Base-by-base conservation (phyloP, 2,888 invertebrate genomes). In the Xanthorhoe spadicearia region DNA sequence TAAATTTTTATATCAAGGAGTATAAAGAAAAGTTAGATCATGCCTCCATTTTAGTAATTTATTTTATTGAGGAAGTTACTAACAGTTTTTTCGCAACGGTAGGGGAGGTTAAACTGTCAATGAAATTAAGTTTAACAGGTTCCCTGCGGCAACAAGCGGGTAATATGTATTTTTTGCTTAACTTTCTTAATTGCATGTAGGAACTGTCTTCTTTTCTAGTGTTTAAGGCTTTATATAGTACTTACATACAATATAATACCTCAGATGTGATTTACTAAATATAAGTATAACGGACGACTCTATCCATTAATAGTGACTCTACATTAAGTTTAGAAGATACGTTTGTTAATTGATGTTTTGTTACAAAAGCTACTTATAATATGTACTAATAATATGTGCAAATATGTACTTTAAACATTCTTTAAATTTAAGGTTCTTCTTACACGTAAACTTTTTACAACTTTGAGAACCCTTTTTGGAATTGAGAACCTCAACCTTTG, bases 101-200 rank as follows among this genome's bases (percentile, higher is more conserved):
- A 43, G 15, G 51, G 51, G 17, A 59, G 59, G 38, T 59, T 23
- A 51, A 59, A 59, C 38, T 23, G 59, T 13, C 17, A 19, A 32
- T 32, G 32, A 32, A 32, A 32, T 32, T 32, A 32, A 32, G 32
- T 32, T 32, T 32, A 32, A 32, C 8, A 7, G 32, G 32, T 32
- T 32, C 51, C 51, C 43, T 38, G 38, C 19, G 59, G 59, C 43
- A 6, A 17, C 48, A 10, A 0, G 4, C 15, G 59, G 13, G 18
- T 43, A 19, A 43, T 18, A 32, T 15, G 38, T 23, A 43, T 43
- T 52, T 43, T 48, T 8, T 17, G 17, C 15, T 6, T 17, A 6
- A 15, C 15, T 17, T 48, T 48, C 48, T 1, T 8, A 17, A 17
- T 17, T 48, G 48, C 4, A 48, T 17, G 15, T n/a, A n/a, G n/a